Percentiles rank a stretch among this genome's conserved stretches.
These are phyloP conservation scores for Pollenia griseotomentosa DNA, from an alignment of 2,888 invertebrate species.

Conservation along the genomic window DNA sequence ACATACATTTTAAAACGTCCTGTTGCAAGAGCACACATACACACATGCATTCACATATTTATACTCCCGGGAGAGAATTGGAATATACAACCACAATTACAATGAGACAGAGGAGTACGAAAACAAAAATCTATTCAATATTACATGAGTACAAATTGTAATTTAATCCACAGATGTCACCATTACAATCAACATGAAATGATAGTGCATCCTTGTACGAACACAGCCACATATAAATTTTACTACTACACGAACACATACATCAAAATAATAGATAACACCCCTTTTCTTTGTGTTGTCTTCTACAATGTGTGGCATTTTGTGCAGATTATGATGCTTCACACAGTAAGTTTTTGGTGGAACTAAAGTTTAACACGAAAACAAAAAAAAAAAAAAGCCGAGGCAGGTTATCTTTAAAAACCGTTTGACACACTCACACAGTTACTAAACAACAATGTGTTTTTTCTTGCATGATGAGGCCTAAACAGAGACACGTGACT, in stretches of 20 bases:
- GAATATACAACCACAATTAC: slow-evolving; percentile 68
- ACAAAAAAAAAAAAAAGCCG: slow-evolving; percentile 2
- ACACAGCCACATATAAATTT: slow-evolving; percentile 4
- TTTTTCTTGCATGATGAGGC: slow-evolving; percentile 32
- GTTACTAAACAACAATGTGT: slow-evolving; percentile 37
- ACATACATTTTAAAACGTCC: not conserved
- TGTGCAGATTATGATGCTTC: not conserved
- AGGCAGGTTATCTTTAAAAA: slow-evolving; percentile 60
- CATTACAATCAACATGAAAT: slow-evolving; percentile 81
- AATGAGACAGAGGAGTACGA: slow-evolving; percentile 40
- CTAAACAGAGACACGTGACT: slow-evolving; percentile 72
- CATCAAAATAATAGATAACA: slow-evolving; percentile 46
- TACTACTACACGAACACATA: not conserved
- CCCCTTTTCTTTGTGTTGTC: slow-evolving; percentile 25
- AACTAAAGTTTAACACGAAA: slow-evolving; percentile 20
- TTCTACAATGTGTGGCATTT: not conserved
- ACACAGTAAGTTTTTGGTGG: slow-evolving; percentile 30
- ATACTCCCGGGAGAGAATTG: slow-evolving; percentile 33
- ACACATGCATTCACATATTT: slow-evolving; percentile 24
- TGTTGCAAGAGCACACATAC: not conserved
- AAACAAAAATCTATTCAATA: slow-evolving; percentile 77
- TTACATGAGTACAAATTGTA: slow-evolving; percentile 84
- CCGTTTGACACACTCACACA: slow-evolving; percentile 45
- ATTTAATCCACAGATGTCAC: slow-evolving; percentile 85
- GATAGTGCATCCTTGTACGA: slow-evolving; percentile 56